Percentiles rank a stretch among this genome's conserved stretches.
These are phyloP conservation scores for Halichoeres trimaculatus DNA, from an alignment of 2,113 vertebrate genomes.

Conservation along the genomic window DNA sequence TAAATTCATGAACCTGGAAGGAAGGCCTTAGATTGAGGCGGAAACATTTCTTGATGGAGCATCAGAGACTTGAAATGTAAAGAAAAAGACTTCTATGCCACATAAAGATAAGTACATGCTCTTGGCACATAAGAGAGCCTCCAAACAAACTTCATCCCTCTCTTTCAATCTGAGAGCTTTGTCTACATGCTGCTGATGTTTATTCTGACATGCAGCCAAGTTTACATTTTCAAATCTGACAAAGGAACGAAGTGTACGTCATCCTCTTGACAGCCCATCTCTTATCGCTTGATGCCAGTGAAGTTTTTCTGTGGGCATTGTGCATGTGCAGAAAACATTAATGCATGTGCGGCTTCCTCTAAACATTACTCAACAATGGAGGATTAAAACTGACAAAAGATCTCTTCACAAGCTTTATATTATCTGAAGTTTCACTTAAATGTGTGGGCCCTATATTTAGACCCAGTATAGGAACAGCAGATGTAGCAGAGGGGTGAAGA, in stretches of 20 bases:
- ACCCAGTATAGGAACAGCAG: neutral
- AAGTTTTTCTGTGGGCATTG: too few relatives aligned
- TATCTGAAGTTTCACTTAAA: neutral
- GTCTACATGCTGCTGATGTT: neutral
- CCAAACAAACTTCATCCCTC: too few relatives aligned
- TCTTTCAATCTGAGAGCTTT: neutral
- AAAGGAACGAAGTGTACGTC: neutral
- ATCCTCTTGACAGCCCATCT: neutral
- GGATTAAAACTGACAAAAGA: too few relatives aligned
- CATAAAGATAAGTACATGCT: too few relatives aligned
- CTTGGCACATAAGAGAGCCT: too few relatives aligned
- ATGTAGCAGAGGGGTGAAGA: neutral
- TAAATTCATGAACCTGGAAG: too few relatives aligned
- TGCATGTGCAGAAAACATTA: neutral
- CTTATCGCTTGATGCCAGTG: neutral
- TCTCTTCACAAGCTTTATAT: too few relatives aligned
- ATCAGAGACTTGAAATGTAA: too few relatives aligned
- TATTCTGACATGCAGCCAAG: neutral
- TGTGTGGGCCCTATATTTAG: neutral
- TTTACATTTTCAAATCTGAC: neutral
- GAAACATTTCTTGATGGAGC: too few relatives aligned
- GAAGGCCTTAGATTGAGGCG: too few relatives aligned
- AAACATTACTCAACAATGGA: too few relatives aligned
- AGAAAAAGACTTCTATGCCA: too few relatives aligned
- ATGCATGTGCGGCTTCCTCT: neutral